These are phyloP conservation scores for Phaetusa simplex DNA, from an alignment of 2,113 vertebrate genomes.

Conservation along the genomic window DNA sequence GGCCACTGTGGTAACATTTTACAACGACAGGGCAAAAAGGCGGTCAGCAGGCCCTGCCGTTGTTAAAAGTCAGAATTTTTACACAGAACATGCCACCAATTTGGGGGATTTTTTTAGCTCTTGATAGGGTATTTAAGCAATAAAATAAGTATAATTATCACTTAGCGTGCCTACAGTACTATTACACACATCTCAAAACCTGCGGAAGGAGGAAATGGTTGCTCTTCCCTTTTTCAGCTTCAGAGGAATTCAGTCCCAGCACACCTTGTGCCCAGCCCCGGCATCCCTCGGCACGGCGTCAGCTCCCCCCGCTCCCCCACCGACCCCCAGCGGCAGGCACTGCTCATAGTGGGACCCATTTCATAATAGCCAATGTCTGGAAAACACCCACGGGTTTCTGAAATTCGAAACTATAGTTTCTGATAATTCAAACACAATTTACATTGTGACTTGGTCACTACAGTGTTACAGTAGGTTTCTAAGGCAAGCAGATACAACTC, in stretches of 20 bases:
- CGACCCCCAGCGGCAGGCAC: neutral
- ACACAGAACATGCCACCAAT: neutral
- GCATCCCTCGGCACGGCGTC: rapidly evolving
- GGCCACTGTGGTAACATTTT: neutral
- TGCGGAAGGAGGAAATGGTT: neutral
- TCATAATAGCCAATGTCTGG: neutral
- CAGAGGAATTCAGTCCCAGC: neutral
- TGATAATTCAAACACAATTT: neutral
- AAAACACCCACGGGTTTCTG: neutral
- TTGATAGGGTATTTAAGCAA: neutral
- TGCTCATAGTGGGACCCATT: neutral
- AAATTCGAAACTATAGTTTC: neutral
- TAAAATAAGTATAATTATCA: neutral
- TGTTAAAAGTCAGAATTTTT: neutral
- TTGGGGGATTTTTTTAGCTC: neutral
- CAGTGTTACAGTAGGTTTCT: neutral
- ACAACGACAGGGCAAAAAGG: neutral
- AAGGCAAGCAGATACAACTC: neutral
- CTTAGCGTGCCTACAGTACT: neutral
- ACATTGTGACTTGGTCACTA: neutral
- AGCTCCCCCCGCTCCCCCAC: neutral
- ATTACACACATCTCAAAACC: neutral
- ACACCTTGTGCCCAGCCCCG: neutral
- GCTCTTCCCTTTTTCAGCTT: neutral
- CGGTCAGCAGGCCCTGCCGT: neutral